Evolutionary conservation across 1,140 invertebrate genomes (phyloP), one percentile per base, ranked within the genome.

Genomic region (Camponotus pennsylvanicus): DNA sequence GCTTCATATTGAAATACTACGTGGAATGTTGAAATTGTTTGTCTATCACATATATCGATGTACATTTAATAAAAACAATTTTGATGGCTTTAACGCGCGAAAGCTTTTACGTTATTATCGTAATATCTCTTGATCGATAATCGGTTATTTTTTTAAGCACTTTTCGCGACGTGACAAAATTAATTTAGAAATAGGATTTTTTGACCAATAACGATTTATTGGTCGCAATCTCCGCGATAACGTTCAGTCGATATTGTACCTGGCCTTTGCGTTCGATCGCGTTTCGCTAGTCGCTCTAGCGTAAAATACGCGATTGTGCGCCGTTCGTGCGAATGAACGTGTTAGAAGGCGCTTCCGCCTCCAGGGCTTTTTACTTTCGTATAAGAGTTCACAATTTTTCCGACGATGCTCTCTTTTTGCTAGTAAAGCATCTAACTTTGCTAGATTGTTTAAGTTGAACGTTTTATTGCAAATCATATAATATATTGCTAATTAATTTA

Each of bases 271-370:
- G 9, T 82, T 82, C 55, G 79, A 82, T 82, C 79, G 69, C 79
- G 73, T 59, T 83, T 83, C 79, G 69, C 40, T 13, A 75, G 55
- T 82, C 67, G 40, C 57, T 13, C 55, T 32, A 83, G 79, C n/a
- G 57, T 83, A 45, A 83, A 83, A 83, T 75, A 75, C 55, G 57
- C 69, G 69, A 83, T 83, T 83, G 79, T 61, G 79, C 69, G 69
- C 69, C 69, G 32, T 83, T 83, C 69, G 69, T 83, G 69, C 55
- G 79, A 83, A 63, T 83, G 79, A 83, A 83, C 55, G 42, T 70
- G 69, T 83, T 83, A 83, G 55, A 83, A 59, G 55, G 11, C 18
- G 55, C 79, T 83, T 73, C 55, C 69, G 55, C 37, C 37, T 49
- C 32, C 42, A 7, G 27, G 7, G 18, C 69, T 83, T 83, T 83